Evolutionary conservation across 1,140 invertebrate species (phyloP), one percentile per base, ranked within the genome.

Genomic region (Drosophila sulfurigaster): DNA sequence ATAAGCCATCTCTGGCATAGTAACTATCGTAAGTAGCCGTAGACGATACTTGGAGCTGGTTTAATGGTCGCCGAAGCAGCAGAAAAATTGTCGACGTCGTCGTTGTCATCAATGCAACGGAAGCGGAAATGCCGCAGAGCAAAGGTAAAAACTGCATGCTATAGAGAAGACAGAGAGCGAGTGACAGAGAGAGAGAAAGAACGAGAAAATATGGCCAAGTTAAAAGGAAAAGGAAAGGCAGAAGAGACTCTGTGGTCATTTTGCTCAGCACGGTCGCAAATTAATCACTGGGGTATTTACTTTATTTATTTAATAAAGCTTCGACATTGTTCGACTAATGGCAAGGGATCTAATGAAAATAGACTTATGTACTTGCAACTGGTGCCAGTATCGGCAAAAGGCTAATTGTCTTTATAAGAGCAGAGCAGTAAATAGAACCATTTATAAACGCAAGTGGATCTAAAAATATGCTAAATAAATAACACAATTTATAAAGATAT

Each of bases 201-300:
- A 25, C 20, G n/a, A 41, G 13, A 43, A 5, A 51, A 13, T 28
- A 51, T 28, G 11, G 49, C 5, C 11, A 11, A 51, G 20, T n/a
- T n/a, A 8, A 20, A 25, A 1, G 48, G 20, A 49, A 30, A 25
- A 38, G 38, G 15, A 49, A 52, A 52, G 16, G 35, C 20, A 41
- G 48, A 41, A 35, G 20, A 28, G 8, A 43, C 35, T 10, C 30
- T 68, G 66, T 65, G 60, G 48, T 45, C 72, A 78, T 13, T 56
- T 71, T 65, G 48, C 48, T 54, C 51, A 58, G 51, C 52, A 52
- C 35, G 46, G 65, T 59, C 45, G 69, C 49, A 80, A 80, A 80
- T 80, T 80, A 80, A 80, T 78, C 78, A 62, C 70, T 66, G 15
- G 75, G 75, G 75, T 30, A 69, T 80, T 78, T 78, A 62, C 60